These are phyloP conservation scores for Nannospalax galili DNA, from an alignment of 2,113 vertebrate species.

Conservation along the genomic window DNA sequence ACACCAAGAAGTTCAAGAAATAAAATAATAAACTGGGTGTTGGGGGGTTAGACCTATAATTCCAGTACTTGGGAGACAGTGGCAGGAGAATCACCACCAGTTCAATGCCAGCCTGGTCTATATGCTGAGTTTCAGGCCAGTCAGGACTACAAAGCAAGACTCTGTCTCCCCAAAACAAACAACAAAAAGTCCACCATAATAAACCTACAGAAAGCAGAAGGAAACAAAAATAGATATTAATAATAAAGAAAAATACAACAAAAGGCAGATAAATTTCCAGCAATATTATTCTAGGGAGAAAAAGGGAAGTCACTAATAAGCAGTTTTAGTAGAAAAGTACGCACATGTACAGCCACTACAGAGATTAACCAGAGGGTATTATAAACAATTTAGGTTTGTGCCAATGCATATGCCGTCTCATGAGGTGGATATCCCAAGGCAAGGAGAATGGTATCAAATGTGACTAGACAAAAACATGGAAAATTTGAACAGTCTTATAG, in stretches of 20 bases:
- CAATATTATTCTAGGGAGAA: neutral
- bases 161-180: neutral
- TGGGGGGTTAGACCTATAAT: neutral
- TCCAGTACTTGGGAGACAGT: neutral
- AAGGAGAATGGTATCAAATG: no score
- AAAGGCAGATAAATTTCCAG: neutral
- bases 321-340: neutral
- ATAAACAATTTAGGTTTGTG: no score
- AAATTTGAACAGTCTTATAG: neutral
- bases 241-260: conserved; percentile 25
- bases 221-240: conserved; percentile 11
- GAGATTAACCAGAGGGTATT: no score
- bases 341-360: no score
- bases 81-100: neutral
- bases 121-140: neutral
- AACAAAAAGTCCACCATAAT: neutral
- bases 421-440: no score
- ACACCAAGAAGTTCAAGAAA: neutral
- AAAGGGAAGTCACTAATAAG: neutral
- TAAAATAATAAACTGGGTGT: neutral
- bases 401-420: no score
- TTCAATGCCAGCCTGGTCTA: neutral
- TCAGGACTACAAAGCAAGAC: neutral
- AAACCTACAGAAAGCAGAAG: neutral
- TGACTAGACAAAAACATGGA: no score